These are phyloP conservation scores for Pyralis farinalis DNA, from an alignment of 2,888 invertebrate genomes.

Conservation along the genomic window DNA sequence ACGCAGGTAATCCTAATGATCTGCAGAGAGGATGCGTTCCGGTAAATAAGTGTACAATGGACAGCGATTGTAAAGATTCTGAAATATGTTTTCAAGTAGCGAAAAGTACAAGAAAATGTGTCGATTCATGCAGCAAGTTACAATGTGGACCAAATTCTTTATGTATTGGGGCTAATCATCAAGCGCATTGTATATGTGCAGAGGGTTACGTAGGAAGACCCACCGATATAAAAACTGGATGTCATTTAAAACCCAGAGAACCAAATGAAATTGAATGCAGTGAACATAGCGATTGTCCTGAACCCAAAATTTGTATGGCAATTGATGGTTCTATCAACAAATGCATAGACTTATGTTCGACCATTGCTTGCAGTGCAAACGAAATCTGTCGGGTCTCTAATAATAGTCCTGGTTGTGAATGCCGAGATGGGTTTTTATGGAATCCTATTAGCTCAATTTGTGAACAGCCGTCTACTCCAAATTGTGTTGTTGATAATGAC, in stretches of 20 bases:
- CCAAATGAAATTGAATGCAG: constrained; percentile 83
- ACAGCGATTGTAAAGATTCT: constrained; percentile 89
- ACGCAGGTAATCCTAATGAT: constrained; percentile 88
- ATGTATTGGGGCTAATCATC: constrained; percentile 91
- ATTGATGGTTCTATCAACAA: constrained; percentile 82
- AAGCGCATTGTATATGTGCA: constrained; percentile 92
- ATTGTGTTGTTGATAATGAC: constrained; percentile 86
- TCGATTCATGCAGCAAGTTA: constrained; percentile 92
- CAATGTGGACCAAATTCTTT: constrained; percentile 95
- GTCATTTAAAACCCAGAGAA: constrained; percentile 85
- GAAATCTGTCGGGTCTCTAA: constrained; percentile 88
- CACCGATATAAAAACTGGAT: constrained; percentile 88
- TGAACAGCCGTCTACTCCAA: constrained; percentile 93
- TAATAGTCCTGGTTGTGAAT: constrained; percentile 89
- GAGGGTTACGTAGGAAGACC: constrained; percentile 92
- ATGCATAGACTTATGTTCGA: constrained; percentile 90
- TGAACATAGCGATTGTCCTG: constrained; percentile 85
- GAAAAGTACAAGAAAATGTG: constrained; percentile 89
- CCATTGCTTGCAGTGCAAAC: constrained; percentile 90
- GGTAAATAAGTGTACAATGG: constrained; percentile 89
- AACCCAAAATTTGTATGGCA: constrained; percentile 85
- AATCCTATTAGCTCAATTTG: constrained; percentile 90
- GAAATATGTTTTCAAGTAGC: constrained; percentile 94
- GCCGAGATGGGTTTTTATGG: constrained; percentile 89
- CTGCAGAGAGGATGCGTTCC: constrained; percentile 85